Base-by-base conservation (phyloP, 2,797 vertebrate genomes). In the Apodemus agrarius region DNA sequence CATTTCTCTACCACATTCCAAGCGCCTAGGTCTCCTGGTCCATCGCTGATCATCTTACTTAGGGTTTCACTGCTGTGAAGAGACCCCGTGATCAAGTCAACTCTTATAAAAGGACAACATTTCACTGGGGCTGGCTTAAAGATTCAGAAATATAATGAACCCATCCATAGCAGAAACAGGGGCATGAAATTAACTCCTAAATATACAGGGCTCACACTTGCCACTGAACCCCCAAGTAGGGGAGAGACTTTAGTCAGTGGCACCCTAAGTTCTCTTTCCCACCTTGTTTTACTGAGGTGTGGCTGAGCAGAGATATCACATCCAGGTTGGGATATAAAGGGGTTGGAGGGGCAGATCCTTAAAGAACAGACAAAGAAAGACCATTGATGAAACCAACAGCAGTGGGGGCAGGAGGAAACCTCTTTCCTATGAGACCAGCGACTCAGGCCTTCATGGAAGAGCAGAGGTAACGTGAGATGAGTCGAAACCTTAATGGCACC, bases 301-400 rank as follows among this genome's bases (percentile, higher is more conserved):
- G 83, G 12, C 52, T 34, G 40, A 84, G 52, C 92, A 89, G 43
- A 93, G 40, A 43, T 93, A 46, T 89, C 67, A 59, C 67, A 75
- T 3, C 65, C 37, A 49, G 80, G 78, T 67, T 0, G 0, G 78
- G 65, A 94, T 6, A 40, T 37, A 90, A 90, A 94, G 90, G 40
- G 76, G 29, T 93, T 46, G 34, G 79, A 93, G 82, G 82, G 82
- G 84, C 65, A 67, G 26, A 91, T 61, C 88, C 61, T 96, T 79
- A 49, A 21, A 14, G 14, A 31, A 22, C 61, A 97, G 84, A 90
- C 82, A 90, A 91, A 89, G 72, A 93, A 93, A 61, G 61, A n/a
- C 67, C 49, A 87, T 19, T 78, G 57, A 86, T 74, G 19, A 72
- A 95, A 79, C 94, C 89, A 91, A 61, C 22, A 95, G 81, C 82